Conservation (phyloP, 1,140 invertebrate species). For the Scaptomyza graminum region DNA sequence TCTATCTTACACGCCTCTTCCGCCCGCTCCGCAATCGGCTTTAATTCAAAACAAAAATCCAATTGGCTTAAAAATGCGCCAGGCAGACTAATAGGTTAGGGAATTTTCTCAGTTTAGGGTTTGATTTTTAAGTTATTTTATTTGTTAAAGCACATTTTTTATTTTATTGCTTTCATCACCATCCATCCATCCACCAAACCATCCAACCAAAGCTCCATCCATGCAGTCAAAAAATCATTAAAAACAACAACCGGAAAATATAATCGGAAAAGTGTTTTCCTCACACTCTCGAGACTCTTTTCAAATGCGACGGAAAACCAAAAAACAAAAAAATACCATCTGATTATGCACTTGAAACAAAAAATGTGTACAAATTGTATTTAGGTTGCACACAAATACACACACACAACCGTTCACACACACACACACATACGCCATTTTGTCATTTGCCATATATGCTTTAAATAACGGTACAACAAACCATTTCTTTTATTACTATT, state of each 20-base stretch:
- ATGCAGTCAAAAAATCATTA: conserved; percentile 39
- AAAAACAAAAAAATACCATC: conserved; percentile 23
- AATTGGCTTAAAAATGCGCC: conserved; percentile 66
- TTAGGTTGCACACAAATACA: conserved; percentile 36
- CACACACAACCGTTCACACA: no score
- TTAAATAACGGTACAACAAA: conserved; percentile 59
- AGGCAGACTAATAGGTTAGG: conserved; percentile 32
- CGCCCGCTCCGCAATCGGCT: conserved; percentile 63
- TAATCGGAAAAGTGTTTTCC: conserved; percentile 42
- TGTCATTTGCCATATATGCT: conserved; percentile 60
- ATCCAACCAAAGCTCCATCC: conserved; percentile 18
- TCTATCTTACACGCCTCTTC: neutral
- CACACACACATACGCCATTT: conserved; percentile 31
- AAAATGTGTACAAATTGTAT: conserved; percentile 21
- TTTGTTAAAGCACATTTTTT: conserved; percentile 30
- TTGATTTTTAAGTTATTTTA: conserved; percentile 48
- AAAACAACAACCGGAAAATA: conserved; percentile 15
- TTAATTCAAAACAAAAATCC: conserved; percentile 80
- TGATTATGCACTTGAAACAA: conserved; percentile 42
- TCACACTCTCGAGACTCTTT: conserved; percentile 64
- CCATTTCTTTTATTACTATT: conserved; percentile 57
- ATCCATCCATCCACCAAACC: conserved; percentile 34
- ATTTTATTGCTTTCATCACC: conserved; percentile 36
- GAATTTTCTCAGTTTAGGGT: neutral
- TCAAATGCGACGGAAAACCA: conserved; percentile 56